Conservation (phyloP, 2,888 invertebrate genomes). For the Andrena chrysosceles region DNA sequence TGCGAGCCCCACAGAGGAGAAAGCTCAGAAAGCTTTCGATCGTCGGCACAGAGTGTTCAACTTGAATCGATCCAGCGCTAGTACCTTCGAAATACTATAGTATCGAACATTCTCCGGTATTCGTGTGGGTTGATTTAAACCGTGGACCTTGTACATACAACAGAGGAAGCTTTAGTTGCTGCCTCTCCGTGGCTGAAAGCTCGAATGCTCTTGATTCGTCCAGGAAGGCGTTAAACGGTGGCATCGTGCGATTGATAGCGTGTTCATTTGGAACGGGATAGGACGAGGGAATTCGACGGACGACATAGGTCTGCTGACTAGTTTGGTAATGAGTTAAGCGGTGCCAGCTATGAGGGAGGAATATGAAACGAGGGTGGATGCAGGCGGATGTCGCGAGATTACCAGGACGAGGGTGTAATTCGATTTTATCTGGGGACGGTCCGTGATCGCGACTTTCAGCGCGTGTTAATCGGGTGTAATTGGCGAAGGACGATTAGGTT, state of each 20-base stretch:
- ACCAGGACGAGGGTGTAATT: slow-evolving; percentile 15
- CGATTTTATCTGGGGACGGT: slow-evolving; percentile 12
- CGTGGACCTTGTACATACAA: slow-evolving; percentile 42
- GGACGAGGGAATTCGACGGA: not conserved
- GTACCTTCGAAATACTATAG: too few species aligned
- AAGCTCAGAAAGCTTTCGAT: too few species aligned
- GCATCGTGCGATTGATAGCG: slow-evolving; percentile 40
- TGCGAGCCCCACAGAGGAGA: too few species aligned
- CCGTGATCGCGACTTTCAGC: not conserved
- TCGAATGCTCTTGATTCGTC: slow-evolving; percentile 40
- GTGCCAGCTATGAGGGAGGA: not conserved
- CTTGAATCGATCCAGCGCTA: too few species aligned
- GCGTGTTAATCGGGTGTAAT: not conserved
- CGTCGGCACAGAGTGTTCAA: too few species aligned
- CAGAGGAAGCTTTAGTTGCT: slow-evolving; percentile 56
- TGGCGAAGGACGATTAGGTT: not conserved
- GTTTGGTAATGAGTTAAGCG: slow-evolving; percentile 14
- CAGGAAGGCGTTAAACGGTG: slow-evolving; percentile 30
- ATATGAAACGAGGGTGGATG: slow-evolving; percentile 19
- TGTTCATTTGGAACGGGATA: not conserved
- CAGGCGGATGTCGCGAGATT: slow-evolving; percentile 20
- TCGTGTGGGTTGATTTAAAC: not conserved
- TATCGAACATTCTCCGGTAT: not conserved
- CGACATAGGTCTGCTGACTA: not conserved
- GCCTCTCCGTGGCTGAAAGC: slow-evolving; percentile 60